Evolutionary conservation across 2,797 vertebrate species (phyloP), one percentile per base, ranked within the genome.

Genomic region (Gymnothorax javanicus): DNA sequence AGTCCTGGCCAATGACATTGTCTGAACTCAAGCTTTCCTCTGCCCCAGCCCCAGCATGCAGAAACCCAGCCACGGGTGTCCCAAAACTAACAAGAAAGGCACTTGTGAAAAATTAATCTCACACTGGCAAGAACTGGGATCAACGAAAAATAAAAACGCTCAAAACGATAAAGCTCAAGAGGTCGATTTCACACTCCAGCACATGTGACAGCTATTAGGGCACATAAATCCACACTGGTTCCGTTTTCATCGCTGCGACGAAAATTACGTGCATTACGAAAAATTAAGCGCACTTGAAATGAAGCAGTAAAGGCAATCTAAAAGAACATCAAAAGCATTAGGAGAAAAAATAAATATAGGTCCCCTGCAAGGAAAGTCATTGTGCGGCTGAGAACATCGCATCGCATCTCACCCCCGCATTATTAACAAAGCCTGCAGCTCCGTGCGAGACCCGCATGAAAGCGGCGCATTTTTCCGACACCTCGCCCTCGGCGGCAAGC

Each of bases 21-120:
- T 43, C 89, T 90, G 92, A 92, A 92, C 92, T 91, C 94, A 93
- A 90, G 93, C 93, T 92, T 92, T 92, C 89, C 87, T 82, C 1
- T 43, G 69, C 9, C 27, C 69, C 15, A 27, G 25, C 7, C 23
- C n/a, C 27, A n/a, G 69, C 8, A 73, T 9, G 23, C 64, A 69
- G 64, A n/a, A 60, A 82, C 89, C 77, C 84, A 89, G 79, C 64
- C 58, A 57, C 20, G 52, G n/a, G 52, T 25, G 87, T 83, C 88
- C 88, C 88, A 89, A 84, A 87, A 67, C 75, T 86, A 87, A 91
- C 86, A 90, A 89, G 67, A 89, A 90, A 87, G 71, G 85, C 90
- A 88, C 86, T 88, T 69, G 90, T 23, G n/a, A 60, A 87, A 89
- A 89, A 90, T 89, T 88, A 89, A 90, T 89, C 87, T 59, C 64